These are phyloP conservation scores for Smittia aterrima DNA, from an alignment of 2,888 invertebrate genomes.

Conservation along the genomic window DNA sequence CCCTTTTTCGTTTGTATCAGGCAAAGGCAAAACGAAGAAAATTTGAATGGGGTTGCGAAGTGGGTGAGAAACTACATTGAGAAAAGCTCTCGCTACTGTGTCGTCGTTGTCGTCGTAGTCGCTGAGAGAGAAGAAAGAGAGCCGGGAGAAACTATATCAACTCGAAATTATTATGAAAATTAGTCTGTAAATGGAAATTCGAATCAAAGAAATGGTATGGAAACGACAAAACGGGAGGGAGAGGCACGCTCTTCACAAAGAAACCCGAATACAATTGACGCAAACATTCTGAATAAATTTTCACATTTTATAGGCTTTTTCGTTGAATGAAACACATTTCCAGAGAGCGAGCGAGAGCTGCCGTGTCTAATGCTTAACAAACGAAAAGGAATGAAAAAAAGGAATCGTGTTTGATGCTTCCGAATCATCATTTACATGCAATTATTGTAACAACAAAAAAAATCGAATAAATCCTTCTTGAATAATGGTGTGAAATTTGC, in stretches of 20 bases:
- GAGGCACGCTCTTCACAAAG: not conserved
- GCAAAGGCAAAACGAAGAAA: not conserved
- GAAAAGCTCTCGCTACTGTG: not conserved
- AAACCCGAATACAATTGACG: not conserved
- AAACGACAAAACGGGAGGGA: not conserved
- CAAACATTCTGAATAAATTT: slow-evolving; percentile 24
- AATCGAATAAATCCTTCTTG: slow-evolving; percentile 35
- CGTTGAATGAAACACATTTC: not conserved
- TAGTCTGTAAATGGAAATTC: slow-evolving; percentile 29
- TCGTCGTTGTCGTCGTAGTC: not conserved
- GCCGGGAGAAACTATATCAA: not conserved
- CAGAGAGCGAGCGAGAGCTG: not conserved
- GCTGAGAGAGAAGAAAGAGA: slow-evolving; percentile 1
- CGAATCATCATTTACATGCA: slow-evolving; percentile 27
- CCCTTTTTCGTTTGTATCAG: not conserved
- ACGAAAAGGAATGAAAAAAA: not conserved
- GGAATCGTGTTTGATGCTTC: slow-evolving; percentile 17
- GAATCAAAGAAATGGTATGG: slow-evolving; percentile 19
- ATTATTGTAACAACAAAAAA: slow-evolving; percentile 30
- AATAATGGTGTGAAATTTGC: slow-evolving; percentile 25
- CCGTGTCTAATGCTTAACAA: not conserved
- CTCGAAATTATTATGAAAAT: slow-evolving; percentile 28
- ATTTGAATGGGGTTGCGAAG: not conserved
- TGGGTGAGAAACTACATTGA: not conserved
- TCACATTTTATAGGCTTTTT: slow-evolving; percentile 25